Percentiles rank a stretch among this genome's conserved stretches.
Conservation (phyloP, 2,797 vertebrate species). For the Agapornis canus region DNA sequence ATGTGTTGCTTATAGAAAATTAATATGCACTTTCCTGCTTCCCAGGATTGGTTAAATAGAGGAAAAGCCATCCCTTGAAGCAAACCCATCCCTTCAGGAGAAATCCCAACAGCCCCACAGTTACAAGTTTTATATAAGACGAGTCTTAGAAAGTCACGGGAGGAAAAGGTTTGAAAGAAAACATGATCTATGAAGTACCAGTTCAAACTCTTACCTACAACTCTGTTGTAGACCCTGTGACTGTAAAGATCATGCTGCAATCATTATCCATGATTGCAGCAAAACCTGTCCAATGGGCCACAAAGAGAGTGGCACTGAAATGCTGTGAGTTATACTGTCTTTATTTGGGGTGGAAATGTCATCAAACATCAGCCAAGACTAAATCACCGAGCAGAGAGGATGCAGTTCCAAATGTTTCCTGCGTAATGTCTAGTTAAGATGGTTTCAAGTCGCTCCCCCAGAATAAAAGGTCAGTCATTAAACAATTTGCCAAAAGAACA, state of each 20-base stretch:
- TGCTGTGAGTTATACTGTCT: background rate
- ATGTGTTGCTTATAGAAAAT: background rate
- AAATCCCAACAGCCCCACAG: background rate
- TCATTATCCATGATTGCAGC: background rate
- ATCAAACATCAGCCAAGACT: background rate
- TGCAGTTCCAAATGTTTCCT: background rate
- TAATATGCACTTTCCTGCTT: background rate
- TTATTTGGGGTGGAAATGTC: background rate
- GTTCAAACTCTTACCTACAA: background rate
- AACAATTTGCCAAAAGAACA: slow-evolving; percentile 33
- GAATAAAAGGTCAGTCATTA: background rate
- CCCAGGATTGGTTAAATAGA: background rate
- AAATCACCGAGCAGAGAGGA: slow-evolving; percentile 5
- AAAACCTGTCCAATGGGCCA: background rate
- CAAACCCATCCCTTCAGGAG: background rate
- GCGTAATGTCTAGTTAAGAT: background rate
- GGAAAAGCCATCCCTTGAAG: background rate
- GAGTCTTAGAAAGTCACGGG: background rate
- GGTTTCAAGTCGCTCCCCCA: background rate
- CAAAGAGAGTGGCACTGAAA: background rate
- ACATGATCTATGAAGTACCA: background rate
- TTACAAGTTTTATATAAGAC: background rate
- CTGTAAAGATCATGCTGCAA: background rate
- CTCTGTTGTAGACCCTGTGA: background rate
- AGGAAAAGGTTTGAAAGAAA: slow-evolving; percentile 4